Evolutionary conservation across 2,113 vertebrate species (phyloP), one percentile per base, ranked within the genome.

Genomic region (Pluvialis apricaria): DNA sequence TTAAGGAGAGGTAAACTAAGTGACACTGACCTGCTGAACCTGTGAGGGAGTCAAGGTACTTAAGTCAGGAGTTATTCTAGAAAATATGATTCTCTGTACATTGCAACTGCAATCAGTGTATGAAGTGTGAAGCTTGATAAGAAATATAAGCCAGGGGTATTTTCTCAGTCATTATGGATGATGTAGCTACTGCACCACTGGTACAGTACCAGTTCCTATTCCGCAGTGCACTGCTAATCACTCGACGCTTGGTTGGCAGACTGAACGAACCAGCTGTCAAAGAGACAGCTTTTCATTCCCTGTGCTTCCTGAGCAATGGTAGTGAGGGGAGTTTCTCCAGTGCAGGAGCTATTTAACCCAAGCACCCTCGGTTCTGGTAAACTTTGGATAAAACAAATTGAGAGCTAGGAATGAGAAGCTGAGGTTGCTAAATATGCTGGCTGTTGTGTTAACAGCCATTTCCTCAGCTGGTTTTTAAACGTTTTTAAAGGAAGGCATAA

Each of bases 331-430:
- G 25, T 70, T 89, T 79, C 83, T 96, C 28, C 51, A 75, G 24
- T 84, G 72, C 26, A 71, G 85, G 64, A 94, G 38, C 69, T 88
- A 52, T 94, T 96, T 96, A 94, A 92, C 60, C 82, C 76, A 82
- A 90, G 44, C 72, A 71, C 76, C 77, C 57, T 93, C 82, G 81
- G 51, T 86, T 92, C 68, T 51, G 86, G n/a, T 92, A 83, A 96
- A 90, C 69, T 96, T 90, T 44, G 55, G 68, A 60, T 92, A 86
- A 93, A 93, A 94, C 54, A 86, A 88, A 86, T 66, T 60, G 64
- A 94, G 54, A 92, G 40, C 24, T 90, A 88, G 64, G 76, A 88
- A 71, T 70, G 92, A 70, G 69, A 95, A 93, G 47, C 71, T 38
- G 40, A 83, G 38, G 28, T 68, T 95, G 64, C 84, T 95, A 92